These are phyloP conservation scores for Anneissia japonica DNA, from an alignment of 35 echinoderm and acorn worm species.

Conservation along the genomic window DNA sequence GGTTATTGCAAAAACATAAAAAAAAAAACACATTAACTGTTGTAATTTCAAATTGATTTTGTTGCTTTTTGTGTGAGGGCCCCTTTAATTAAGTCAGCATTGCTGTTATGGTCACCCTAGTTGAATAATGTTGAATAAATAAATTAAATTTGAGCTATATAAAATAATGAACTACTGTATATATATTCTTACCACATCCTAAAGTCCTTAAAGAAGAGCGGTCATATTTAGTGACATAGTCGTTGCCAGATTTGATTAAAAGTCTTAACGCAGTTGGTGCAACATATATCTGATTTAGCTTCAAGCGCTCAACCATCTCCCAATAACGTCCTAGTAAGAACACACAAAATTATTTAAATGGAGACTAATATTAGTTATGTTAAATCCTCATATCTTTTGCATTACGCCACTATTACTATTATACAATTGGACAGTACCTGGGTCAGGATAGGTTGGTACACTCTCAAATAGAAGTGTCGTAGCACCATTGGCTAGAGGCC, in stretches of 20 bases:
- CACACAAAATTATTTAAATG: not conserved
- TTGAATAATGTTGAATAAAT: too few species aligned
- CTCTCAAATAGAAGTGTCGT: constrained; percentile 98
- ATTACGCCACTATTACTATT: too few species aligned
- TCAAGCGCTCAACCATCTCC: constrained; percentile 90
- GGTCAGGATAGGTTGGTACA: constrained; percentile 80
- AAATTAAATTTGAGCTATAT: too few species aligned
- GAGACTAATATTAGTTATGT: too few species aligned
- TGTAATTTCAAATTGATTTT: too few species aligned
- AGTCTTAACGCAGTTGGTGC: constrained; percentile 84
- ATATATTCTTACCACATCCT: constrained; percentile 74
- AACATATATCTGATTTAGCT: constrained; percentile 86
- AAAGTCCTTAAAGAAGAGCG: constrained; percentile 73
- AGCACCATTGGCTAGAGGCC: constrained; percentile 95
- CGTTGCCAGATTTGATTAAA: constrained; percentile 66
- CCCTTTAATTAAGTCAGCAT: too few species aligned
- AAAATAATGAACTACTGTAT: too few species aligned
- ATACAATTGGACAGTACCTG: constrained; percentile 30
- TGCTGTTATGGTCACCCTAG: too few species aligned
- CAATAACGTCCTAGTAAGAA: constrained; percentile 73
- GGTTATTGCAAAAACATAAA: too few species aligned
- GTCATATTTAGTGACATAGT: constrained; percentile 77
- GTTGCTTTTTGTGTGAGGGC: too few species aligned
- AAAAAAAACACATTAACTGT: too few species aligned
- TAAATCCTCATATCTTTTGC: too few species aligned